These are phyloP conservation scores for Somateria mollissima DNA, from an alignment of 2,797 vertebrate species.

Conservation along the genomic window DNA sequence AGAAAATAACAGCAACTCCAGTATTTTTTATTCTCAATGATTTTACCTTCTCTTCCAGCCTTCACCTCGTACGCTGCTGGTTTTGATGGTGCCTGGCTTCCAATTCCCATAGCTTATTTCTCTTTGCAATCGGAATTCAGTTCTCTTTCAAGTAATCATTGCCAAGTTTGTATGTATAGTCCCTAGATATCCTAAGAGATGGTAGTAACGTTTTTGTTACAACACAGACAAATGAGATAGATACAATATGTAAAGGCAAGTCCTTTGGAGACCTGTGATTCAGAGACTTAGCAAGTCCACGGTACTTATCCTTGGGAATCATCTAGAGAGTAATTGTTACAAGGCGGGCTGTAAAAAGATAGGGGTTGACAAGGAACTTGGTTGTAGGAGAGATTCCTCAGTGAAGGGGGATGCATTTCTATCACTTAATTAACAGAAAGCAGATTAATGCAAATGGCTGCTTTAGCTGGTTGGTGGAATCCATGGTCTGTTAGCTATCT, in stretches of 20 bases:
- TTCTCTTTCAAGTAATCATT: neutral
- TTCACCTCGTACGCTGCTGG: neutral
- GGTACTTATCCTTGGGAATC: neutral
- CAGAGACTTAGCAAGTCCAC: neutral
- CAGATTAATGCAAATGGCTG: constrained; percentile 58
- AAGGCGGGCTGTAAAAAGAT: neutral
- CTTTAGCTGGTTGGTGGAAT: constrained; percentile 40
- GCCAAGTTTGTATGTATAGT: neutral
- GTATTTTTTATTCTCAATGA: neutral
- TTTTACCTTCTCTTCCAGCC: neutral
- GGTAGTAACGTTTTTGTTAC: neutral
- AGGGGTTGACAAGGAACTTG: neutral
- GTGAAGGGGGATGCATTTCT: constrained; percentile 10
- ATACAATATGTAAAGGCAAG: neutral
- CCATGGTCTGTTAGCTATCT: constrained; percentile 62
- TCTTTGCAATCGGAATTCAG: neutral
- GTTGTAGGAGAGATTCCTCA: neutral
- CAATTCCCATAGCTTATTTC: neutral
- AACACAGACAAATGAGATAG: neutral
- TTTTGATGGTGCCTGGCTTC: neutral
- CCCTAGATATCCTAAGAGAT: neutral
- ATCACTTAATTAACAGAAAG: constrained; percentile 49
- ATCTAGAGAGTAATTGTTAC: neutral
- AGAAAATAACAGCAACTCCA: neutral
- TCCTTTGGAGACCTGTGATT: neutral